phyloP scores from a whole-genome alignment of 2,888 invertebrate genomes.

The Rotaria magnacalcarata region DNA sequence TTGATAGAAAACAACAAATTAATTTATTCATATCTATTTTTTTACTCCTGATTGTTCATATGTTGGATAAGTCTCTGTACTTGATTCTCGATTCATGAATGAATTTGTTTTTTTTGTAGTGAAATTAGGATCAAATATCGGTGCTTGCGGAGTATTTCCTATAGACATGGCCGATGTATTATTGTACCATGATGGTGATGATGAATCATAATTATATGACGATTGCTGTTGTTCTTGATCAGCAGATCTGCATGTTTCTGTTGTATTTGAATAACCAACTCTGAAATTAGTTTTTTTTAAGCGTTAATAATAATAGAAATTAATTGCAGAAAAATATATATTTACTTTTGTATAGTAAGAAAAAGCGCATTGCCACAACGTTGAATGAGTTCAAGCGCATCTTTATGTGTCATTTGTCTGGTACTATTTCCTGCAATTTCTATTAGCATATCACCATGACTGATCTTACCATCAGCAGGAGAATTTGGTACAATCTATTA shows the following conservation, averaged over 20 bases:
- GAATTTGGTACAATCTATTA: neutral
- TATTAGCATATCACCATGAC: neutral
- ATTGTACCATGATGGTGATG: neutral
- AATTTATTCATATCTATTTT: neutral
- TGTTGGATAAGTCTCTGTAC: neutral
- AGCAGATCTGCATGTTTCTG: neutral
- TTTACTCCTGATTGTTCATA: neutral
- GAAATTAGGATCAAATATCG: neutral
- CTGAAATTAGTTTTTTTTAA: neutral
- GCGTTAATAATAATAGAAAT: neutral
- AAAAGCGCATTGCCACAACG: neutral
- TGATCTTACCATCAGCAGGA: neutral
- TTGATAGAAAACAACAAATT: neutral
- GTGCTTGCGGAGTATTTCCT: neutral
- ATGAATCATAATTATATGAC: no score
- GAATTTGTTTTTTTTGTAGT: neutral
- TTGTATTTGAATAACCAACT: neutral
- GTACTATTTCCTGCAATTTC: neutral
- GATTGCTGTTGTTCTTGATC: neutral
- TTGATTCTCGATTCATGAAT: neutral
- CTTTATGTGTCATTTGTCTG: neutral
- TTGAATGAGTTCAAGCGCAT: neutral
- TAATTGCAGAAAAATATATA: neutral
- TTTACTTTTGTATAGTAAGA: neutral
- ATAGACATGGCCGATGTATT: neutral